Base-by-base conservation (phyloP, 2,113 vertebrate species). In the Tenrec ecaudatus region DNA sequence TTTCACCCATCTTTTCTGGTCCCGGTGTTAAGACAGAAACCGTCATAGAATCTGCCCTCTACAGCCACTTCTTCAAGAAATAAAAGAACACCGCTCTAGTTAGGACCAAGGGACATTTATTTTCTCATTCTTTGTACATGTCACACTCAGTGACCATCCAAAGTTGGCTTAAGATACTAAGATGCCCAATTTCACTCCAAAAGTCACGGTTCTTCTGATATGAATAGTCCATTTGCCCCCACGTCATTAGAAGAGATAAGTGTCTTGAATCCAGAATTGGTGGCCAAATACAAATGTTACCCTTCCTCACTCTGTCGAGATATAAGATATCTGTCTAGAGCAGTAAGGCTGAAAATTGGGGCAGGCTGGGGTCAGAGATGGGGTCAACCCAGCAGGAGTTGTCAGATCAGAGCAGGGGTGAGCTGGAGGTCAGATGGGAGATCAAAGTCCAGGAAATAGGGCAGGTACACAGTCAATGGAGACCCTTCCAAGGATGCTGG, bases 361-460 rank as follows among this genome's bases (percentile, higher is more conserved):
- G 64, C 82, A 40, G 82, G 75, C 88, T 47, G 53, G 57, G 96
- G 96, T 97, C 96, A 96, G 96, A 95, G 88, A 89, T 78, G 95
- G 83, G 95, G 96, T 97, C 96, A 97, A 73, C 93, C 69, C 96
- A 95, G 96, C 94, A 82, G 96, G 96, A 93, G 93, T 92, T 92
- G 90, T 92, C 92, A 94, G 95, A 95, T 94, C 92, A 95, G 95
- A 95, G 93, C 88, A 88, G 96, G 96, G 96, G 96, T 96, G 95
- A 97, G 88, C 40, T 90, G 86, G 92, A 96, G 96, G 96, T 96
- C 96, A 97, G 86, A 95, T 31, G 88, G 17, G 92, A 95, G 95
- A 97, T 97, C 95, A 96, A 97, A 97, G 96, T 80, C 92, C 95
- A 94, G 96, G 95, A 96, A 96, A 76, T 85, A 81, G 83, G 76